Evolutionary conservation across 2,888 invertebrate genomes (phyloP).

Genomic region (Harpalus rufipes): DNA sequence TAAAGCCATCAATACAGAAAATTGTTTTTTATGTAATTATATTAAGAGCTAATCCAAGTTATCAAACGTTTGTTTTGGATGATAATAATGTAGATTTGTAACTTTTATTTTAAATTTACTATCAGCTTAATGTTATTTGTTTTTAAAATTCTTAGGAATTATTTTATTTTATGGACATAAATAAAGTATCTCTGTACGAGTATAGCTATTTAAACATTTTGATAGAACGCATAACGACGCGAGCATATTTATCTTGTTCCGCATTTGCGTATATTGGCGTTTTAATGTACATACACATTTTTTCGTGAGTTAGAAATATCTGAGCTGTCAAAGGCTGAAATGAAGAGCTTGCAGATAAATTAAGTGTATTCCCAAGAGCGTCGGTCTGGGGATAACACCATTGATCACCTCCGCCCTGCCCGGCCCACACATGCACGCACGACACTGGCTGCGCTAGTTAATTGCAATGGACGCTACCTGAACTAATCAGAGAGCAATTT

Average conservation of each 20-base stretch:
- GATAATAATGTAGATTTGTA: too few relatives aligned
- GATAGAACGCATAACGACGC: background rate
- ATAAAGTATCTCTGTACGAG: too few relatives aligned
- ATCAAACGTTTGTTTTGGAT: too few relatives aligned
- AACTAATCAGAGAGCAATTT: constrained; percentile 61
- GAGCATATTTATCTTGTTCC: background rate
- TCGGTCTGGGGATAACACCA: constrained; percentile 32
- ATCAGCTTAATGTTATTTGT: too few relatives aligned
- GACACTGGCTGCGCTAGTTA: constrained; percentile 25
- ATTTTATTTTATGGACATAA: too few relatives aligned
- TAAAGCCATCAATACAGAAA: too few relatives aligned
- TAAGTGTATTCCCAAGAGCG: constrained; percentile 51
- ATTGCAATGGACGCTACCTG: constrained; percentile 50
- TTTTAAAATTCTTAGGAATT: too few relatives aligned
- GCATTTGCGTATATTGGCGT: background rate
- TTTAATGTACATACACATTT: background rate
- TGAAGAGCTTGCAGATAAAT: constrained; percentile 62
- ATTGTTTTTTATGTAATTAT: too few relatives aligned
- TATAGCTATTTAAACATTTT: background rate
- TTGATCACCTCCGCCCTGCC: constrained; percentile 45
- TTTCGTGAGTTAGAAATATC: constrained; percentile 21
- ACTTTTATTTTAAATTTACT: too few relatives aligned
- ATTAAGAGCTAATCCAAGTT: too few relatives aligned
- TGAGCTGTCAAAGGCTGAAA: constrained; percentile 45
- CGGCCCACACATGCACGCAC: constrained; percentile 17